A percentile compares a stretch with the other conserved stretches of the same genome.
Evolutionary conservation across 1,140 invertebrate genomes (phyloP).

Genomic region (Trachelipus rathkii): DNA sequence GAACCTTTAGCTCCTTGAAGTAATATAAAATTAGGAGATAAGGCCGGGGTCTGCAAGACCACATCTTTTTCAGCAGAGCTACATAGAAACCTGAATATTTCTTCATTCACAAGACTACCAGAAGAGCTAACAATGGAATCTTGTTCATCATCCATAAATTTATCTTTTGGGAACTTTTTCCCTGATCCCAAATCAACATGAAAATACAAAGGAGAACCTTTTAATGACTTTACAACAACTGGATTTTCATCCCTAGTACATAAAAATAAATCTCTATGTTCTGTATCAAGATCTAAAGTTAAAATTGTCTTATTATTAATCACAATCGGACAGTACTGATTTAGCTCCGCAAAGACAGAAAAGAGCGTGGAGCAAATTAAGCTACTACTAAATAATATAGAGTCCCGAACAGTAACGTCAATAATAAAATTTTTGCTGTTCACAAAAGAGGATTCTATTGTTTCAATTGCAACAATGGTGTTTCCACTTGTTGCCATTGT

Average conservation of each 20-base stretch:
- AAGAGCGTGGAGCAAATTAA: constrained; percentile 7
- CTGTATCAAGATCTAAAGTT: constrained; percentile 11
- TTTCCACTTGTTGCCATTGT: constrained; percentile 17
- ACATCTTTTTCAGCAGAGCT: no score
- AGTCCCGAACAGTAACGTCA: neutral
- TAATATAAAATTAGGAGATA: constrained; percentile 32
- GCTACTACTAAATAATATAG: neutral
- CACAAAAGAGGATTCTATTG: neutral
- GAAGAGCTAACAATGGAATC: neutral
- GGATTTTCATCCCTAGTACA: neutral
- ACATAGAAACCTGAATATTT: neutral
- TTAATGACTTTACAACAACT: neutral
- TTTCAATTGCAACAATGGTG: constrained; percentile 27
- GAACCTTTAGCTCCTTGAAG: constrained; percentile 64
- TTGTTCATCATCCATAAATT: no score
- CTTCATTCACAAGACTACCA: neutral
- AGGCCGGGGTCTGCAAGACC: neutral
- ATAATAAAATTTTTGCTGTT: constrained; percentile 18
- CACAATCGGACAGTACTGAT: constrained; percentile 20
- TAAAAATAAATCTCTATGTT: constrained; percentile 19
- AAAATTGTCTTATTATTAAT: constrained; percentile 30
- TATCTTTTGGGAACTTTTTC: no score
- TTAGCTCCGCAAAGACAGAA: constrained; percentile 15
- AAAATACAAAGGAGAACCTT: no score
- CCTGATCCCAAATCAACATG: no score